A percentile compares a stretch with the other conserved stretches of the same genome.
Conservation (phyloP, 2,113 vertebrate genomes). For the Melanocharis versteri region DNA sequence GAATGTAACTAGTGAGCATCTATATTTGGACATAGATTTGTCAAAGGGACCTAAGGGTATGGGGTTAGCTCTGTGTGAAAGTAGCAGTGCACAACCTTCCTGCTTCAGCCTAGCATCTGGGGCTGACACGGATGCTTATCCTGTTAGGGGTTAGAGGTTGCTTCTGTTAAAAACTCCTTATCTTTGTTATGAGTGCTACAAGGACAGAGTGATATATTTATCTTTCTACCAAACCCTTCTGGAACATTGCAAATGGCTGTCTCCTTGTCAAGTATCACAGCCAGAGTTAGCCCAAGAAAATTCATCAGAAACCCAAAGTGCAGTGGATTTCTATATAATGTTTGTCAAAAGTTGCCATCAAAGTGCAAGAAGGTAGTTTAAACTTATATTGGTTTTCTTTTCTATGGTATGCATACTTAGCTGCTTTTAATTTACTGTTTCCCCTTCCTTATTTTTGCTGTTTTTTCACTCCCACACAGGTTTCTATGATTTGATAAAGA, state of each 20-base stretch:
- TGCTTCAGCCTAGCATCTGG: not conserved
- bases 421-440: not conserved
- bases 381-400: not conserved
- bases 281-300: not conserved
- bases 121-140: not conserved
- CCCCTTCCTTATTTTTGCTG: not conserved
- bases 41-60: not conserved
- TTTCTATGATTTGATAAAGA: not conserved
- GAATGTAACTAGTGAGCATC: fast-evolving
- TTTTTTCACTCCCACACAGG: not conserved
- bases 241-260: not conserved
- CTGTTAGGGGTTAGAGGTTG: not conserved
- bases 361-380: not conserved
- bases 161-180: not conserved
- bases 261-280: not conserved
- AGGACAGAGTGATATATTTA: not conserved
- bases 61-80: not conserved
- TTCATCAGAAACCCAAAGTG: not conserved
- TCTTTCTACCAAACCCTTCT: not conserved
- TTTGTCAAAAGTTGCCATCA: not conserved
- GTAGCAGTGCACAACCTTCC: not conserved
- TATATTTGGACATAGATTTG: not conserved
- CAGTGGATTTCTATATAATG: not conserved
- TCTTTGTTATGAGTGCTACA: not conserved
- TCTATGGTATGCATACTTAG: not conserved